Evolutionary conservation across 2,888 invertebrate genomes (phyloP), one percentile per base, ranked within the genome.

Genomic region (Corythucha ciliata): DNA sequence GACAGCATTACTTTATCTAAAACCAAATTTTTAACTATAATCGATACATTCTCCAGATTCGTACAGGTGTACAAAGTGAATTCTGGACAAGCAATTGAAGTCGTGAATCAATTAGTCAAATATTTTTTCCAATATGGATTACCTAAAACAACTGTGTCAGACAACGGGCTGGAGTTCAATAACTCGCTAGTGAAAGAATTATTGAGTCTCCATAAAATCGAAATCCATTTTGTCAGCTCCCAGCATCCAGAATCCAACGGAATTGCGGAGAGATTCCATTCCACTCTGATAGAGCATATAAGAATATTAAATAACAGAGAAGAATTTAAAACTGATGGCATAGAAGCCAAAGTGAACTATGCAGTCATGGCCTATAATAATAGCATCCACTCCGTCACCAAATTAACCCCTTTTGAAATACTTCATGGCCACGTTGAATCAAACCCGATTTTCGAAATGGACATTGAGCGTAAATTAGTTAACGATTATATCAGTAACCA

Each of bases 21-120:
- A 14, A 33, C 39, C 20, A 49, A 49, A 42, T 57, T 54, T 37
- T 37, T 57, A 10, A 54, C 58, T 10, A 47, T 59, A 24, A 39
- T 53, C 2, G 57, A 59, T 41, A n/a, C 36, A n/a, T 56, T 58
- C 33, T 58, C 57, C 10, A 53, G 54, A 36, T 58, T 40, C 39
- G 52, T 54, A 4, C 52, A 55, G 45, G 56, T 52, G 6, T 54
- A 52, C 24, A 8, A 12, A 1, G 2, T 54, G 8, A 21, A 22
- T 1, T 45, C 51, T 8, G 25, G 18, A 2, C 26, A 27, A 10
- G 32, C 33, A 4, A 14, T 52, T 2, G 51, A 52, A 33, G 5
- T 52, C 4, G 26, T 45, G 2, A 32, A 52, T 5, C 24, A 36
- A 37, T 26, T 52, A 22, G 21, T 47, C 7, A 10, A 21, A 1